Conservation (phyloP, 2,797 vertebrate genomes). For the Myoxocephalus aenaeus region DNA sequence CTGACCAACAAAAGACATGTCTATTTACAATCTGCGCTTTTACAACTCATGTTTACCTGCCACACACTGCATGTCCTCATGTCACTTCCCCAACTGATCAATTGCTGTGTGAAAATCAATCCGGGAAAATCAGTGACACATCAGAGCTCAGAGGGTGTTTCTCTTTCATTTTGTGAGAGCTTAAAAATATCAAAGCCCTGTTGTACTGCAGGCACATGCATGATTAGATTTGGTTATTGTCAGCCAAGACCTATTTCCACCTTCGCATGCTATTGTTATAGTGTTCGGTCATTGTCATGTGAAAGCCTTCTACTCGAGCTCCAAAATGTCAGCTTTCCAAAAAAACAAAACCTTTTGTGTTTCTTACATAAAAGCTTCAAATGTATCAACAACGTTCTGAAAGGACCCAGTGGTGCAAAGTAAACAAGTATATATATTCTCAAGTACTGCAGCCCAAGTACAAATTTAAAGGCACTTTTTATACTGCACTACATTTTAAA, state of each 20-base stretch:
- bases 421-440: background rate
- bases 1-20: slow-evolving; percentile 27
- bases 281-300: slow-evolving; percentile 28
- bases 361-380: slow-evolving; percentile 18
- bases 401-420: background rate
- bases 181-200: slow-evolving; percentile 34
- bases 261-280: slow-evolving; percentile 42
- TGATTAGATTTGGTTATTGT: slow-evolving; percentile 44
- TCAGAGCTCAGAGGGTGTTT: slow-evolving; percentile 44
- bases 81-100: slow-evolving; percentile 49
- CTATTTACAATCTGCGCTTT: slow-evolving; percentile 27
- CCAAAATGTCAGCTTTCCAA: slow-evolving; percentile 56
- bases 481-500: background rate
- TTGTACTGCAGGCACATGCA: slow-evolving; percentile 13
- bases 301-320: slow-evolving; percentile 32
- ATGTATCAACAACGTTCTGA: slow-evolving; percentile 7
- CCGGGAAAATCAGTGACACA: slow-evolving; percentile 42
- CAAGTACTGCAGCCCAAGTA: background rate
- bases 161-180: slow-evolving; percentile 37
- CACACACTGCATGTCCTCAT: slow-evolving; percentile 12
- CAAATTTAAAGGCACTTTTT: background rate
- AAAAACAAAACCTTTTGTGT: slow-evolving; percentile 18
- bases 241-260: slow-evolving; percentile 49
- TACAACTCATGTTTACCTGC: slow-evolving; percentile 24
- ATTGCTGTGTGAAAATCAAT: slow-evolving; percentile 57